Conservation (phyloP, 2,797 vertebrate genomes). For the Rhabdophis nuchalis region DNA sequence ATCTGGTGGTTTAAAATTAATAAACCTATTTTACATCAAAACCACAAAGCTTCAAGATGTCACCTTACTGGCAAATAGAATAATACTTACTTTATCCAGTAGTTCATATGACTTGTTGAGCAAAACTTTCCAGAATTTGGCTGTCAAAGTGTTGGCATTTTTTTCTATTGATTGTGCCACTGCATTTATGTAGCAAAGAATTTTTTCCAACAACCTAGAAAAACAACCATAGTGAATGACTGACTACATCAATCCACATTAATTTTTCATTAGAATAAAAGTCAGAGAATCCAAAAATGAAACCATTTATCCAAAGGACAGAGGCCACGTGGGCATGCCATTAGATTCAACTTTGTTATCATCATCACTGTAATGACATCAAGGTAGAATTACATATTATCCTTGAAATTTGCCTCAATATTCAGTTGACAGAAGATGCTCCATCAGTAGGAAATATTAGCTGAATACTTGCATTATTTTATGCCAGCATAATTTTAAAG, state of each 20-base stretch:
- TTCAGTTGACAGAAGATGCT: not conserved
- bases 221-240: constrained; percentile 18
- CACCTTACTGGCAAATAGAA: not conserved
- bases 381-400: not conserved
- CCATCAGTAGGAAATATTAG: not conserved
- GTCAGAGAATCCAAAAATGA: not conserved
- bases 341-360: not conserved
- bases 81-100: constrained; percentile 84
- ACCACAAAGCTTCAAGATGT: not conserved
- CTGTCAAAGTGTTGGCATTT: constrained; percentile 81
- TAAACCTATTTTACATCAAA: not conserved
- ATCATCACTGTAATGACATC: not conserved
- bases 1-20: not conserved
- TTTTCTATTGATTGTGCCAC: constrained; percentile 84
- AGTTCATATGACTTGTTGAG: constrained; percentile 90
- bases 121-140: constrained; percentile 93
- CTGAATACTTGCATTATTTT: not conserved
- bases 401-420: not conserved
- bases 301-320: not conserved
- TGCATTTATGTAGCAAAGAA: constrained; percentile 82
- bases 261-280: not conserved
- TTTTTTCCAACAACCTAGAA: constrained; percentile 83
- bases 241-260: constrained; percentile 7
- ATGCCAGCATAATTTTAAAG: not conserved
- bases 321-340: not conserved